Percentiles rank a stretch among this genome's conserved stretches.
Conservation (phyloP, 1,140 invertebrate genomes). For the Megathymus violae region DNA sequence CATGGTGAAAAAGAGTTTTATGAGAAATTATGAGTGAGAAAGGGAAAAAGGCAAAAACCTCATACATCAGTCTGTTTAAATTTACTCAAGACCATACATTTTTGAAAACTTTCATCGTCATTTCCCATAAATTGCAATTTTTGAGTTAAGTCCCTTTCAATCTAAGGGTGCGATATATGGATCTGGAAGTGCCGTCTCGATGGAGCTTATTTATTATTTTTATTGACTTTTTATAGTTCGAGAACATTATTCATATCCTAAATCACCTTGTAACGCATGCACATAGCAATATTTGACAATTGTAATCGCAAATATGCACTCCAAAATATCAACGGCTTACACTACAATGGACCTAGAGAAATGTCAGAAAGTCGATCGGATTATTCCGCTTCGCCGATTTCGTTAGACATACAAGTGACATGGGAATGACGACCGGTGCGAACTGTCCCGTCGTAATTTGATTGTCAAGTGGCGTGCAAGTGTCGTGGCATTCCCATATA, state of each 20-base stretch:
- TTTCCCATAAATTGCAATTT: too few species aligned
- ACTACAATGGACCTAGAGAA: conserved; percentile 30
- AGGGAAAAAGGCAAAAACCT: too few species aligned
- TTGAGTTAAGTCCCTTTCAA: too few species aligned
- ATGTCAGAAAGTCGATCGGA: conserved; percentile 37
- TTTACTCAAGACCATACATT: too few species aligned
- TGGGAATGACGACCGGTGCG: conserved; percentile 20
- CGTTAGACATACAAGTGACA: conserved; percentile 9
- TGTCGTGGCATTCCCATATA: conserved; percentile 7
- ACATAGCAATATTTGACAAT: neutral
- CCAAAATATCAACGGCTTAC: conserved; percentile 4
- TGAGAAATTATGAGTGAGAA: too few species aligned
- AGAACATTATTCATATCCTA: neutral
- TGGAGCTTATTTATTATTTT: too few species aligned
- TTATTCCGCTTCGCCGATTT: conserved; percentile 24
- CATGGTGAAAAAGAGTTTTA: too few species aligned
- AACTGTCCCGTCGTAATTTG: neutral
- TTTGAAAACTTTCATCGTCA: too few species aligned
- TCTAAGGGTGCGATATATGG: too few species aligned
- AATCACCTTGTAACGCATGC: neutral
- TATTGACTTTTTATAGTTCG: too few species aligned
- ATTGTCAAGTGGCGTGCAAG: conserved; percentile 33
- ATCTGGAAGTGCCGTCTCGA: too few species aligned
- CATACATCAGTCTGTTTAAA: too few species aligned
- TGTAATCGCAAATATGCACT: conserved; percentile 14